These are phyloP conservation scores for Neotoxoptera formosana DNA, from an alignment of 1,140 invertebrate species.

Conservation along the genomic window DNA sequence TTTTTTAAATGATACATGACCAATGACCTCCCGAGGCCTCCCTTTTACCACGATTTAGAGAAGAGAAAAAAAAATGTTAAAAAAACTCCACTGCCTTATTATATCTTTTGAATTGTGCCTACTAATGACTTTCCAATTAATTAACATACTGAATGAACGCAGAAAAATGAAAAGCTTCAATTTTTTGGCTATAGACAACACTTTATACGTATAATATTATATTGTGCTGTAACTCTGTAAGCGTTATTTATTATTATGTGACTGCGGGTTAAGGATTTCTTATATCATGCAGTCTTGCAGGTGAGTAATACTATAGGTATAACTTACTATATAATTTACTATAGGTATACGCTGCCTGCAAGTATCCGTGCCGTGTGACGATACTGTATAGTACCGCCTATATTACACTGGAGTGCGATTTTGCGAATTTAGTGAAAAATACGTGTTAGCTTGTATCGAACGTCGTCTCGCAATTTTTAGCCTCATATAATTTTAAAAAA, in stretches of 20 bases:
- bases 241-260: no score
- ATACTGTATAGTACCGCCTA: not conserved
- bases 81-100: not conserved
- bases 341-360: not conserved
- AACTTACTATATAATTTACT: no score
- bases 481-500: not conserved
- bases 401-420: not conserved
- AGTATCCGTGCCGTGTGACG: not conserved
- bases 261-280: not conserved
- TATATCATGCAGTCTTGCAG: not conserved
- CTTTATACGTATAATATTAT: not conserved
- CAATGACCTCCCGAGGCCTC: no score
- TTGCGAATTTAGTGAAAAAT: not conserved
- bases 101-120: not conserved
- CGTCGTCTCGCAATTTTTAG: not conserved
- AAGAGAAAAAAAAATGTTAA: not conserved
- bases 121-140: not conserved
- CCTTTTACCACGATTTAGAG: not conserved
- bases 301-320: not conserved
- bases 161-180: not conserved
- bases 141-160: not conserved
- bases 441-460: fast-evolving
- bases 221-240: not conserved
- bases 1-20: not conserved
- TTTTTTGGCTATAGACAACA: not conserved